These are phyloP conservation scores for Acleris literana DNA, from an alignment of 2,888 invertebrate species.

Conservation along the genomic window DNA sequence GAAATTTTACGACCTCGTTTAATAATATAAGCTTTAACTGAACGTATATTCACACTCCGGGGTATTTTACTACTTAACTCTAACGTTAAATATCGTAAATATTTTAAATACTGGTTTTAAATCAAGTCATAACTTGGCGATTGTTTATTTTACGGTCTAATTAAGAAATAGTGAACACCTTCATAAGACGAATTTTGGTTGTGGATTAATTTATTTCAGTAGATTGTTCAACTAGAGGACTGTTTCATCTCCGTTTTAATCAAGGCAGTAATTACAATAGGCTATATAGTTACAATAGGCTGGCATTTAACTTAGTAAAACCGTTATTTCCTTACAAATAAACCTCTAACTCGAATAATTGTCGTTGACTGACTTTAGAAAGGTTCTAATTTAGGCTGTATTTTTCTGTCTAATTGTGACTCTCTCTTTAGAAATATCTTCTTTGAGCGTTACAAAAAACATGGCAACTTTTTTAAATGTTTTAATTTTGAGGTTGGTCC, in stretches of 20 bases:
- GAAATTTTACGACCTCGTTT: conserved; percentile 13
- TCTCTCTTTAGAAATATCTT: no score
- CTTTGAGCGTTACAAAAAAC: neutral
- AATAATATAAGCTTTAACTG: conserved; percentile 6
- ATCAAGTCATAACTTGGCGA: no score
- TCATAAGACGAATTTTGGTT: conserved; percentile 20
- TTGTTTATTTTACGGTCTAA: neutral
- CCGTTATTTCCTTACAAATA: conserved; percentile 14
- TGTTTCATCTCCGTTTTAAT: conserved; percentile 27
- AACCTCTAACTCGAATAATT: neutral
- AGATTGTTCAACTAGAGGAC: conserved; percentile 10
- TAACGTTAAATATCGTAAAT: no score
- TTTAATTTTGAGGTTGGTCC: conserved; percentile 9
- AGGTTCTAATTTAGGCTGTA: no score
- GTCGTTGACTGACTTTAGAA: neutral
- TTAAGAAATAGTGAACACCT: conserved; percentile 17
- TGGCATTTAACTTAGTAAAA: neutral
- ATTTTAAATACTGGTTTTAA: no score
- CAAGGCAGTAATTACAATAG: conserved; percentile 13
- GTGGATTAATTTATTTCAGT: neutral
- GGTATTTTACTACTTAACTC: neutral
- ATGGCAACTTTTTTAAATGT: conserved; percentile 1
- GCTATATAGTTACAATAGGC: neutral
- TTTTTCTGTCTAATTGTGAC: no score
- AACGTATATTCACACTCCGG: conserved; percentile 5